Conservation (phyloP, 2,113 vertebrate genomes). For the Cyprinodon brontotheroides region DNA sequence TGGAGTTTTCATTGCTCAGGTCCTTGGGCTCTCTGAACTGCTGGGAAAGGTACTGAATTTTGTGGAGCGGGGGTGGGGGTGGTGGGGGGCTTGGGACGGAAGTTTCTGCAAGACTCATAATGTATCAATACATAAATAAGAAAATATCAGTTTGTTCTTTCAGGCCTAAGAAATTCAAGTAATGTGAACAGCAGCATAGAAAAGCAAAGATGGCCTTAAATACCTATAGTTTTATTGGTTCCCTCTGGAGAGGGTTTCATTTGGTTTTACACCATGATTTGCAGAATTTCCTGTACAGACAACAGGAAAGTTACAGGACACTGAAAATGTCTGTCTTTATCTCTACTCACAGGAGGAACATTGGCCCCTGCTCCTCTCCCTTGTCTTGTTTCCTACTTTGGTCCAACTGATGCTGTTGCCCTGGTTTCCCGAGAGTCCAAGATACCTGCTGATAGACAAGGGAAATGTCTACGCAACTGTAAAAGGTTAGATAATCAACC, state of each 20-base stretch:
- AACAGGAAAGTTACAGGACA: neutral
- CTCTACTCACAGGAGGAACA: constrained; percentile 80
- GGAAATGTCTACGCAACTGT: constrained; percentile 79
- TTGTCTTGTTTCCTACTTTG: constrained; percentile 81
- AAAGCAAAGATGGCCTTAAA: neutral
- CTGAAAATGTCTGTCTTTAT: neutral
- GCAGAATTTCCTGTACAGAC: neutral
- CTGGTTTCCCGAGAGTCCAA: constrained; percentile 91
- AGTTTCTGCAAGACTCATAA: neutral
- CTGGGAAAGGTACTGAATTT: constrained; percentile 80
- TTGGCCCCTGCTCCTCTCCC: constrained; percentile 87
- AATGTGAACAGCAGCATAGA: neutral
- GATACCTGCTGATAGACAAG: constrained; percentile 89
- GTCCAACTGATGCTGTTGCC: constrained; percentile 86
- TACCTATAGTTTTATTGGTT: neutral
- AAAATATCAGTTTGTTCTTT: neutral
- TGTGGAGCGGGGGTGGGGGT: accelerated
- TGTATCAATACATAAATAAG: neutral
- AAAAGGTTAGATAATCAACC: constrained; percentile 68
- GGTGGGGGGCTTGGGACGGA: neutral
- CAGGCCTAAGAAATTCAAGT: neutral
- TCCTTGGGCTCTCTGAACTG: constrained; percentile 85
- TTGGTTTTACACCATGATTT: neutral
- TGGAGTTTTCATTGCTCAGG: constrained; percentile 87
- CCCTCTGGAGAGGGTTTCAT: too few species aligned